Conservation (phyloP, 2,888 invertebrate species). For the Cetonia aurata region DNA sequence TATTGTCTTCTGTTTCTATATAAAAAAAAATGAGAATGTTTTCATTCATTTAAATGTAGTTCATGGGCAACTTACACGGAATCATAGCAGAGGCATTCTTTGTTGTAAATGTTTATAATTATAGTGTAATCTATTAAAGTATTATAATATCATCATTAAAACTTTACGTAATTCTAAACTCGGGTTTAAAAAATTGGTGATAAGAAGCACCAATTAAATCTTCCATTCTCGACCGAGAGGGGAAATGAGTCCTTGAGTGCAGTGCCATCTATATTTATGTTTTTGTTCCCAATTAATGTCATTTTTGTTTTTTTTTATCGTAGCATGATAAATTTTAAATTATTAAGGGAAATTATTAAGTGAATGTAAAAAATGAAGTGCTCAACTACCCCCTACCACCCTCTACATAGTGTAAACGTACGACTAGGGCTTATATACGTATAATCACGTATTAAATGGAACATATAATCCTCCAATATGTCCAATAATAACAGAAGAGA, state of each 20-base stretch:
- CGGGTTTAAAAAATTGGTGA: too few species aligned
- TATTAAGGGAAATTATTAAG: conserved; percentile 15
- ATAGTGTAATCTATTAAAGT: too few species aligned
- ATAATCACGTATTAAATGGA: conserved; percentile 33
- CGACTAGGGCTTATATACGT: not conserved
- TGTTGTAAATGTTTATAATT: too few species aligned
- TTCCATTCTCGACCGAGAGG: not conserved
- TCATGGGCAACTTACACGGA: too few species aligned
- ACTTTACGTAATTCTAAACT: too few species aligned
- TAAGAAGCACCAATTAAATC: not conserved
- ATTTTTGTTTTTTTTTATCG: conserved; percentile 30
- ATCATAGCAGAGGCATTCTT: too few species aligned
- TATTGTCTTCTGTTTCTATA: too few species aligned
- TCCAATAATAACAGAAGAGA: conserved; percentile 39
- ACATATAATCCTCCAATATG: conserved; percentile 41
- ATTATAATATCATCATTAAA: too few species aligned
- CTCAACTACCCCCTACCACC: conserved; percentile 1
- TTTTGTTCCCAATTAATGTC: conserved; percentile 36
- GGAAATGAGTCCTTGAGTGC: not conserved
- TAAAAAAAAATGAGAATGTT: too few species aligned
- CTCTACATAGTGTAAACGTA: not conserved
- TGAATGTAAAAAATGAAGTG: conserved; percentile 26
- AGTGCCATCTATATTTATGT: conserved; percentile 31
- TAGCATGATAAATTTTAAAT: conserved; percentile 11
- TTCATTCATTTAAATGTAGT: too few species aligned